Evolutionary conservation across 1,140 invertebrate genomes (phyloP).

Genomic region (Olivierus martensii): DNA sequence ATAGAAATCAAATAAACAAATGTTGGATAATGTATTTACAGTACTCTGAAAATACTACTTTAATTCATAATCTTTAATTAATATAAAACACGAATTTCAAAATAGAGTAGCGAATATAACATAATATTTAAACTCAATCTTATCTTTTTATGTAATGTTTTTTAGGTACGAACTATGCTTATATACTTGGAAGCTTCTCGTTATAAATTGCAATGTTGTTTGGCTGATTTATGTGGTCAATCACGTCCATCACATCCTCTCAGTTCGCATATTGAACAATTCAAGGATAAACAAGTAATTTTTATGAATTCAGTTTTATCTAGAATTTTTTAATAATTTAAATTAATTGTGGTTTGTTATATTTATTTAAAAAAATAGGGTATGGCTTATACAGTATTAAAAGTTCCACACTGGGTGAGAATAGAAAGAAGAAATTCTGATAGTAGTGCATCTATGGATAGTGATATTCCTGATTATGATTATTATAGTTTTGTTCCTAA

Average conservation of each 20-base stretch:
- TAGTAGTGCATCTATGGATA: conserved; percentile 34
- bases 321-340: too few relatives aligned
- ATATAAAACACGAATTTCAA: too few relatives aligned
- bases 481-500: conserved; percentile 25
- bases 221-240: conserved; percentile 64
- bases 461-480: conserved; percentile 54
- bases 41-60: too few relatives aligned
- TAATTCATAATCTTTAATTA: too few relatives aligned
- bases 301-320: background rate
- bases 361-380: conserved; percentile 31
- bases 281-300: conserved; percentile 63
- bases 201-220: conserved; percentile 65
- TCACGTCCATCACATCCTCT: conserved; percentile 54
- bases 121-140: too few relatives aligned
- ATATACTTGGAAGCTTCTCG: conserved; percentile 80
- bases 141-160: too few relatives aligned
- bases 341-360: too few relatives aligned
- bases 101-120: too few relatives aligned
- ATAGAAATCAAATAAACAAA: too few relatives aligned
- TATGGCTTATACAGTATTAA: conserved; percentile 67
- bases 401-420: conserved; percentile 64
- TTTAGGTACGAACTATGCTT: conserved; percentile 78
- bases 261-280: conserved; percentile 59
- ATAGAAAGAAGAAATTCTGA: conserved; percentile 39
- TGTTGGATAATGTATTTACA: too few relatives aligned